A percentile compares a stretch with the other conserved stretches of the same genome.
Conservation (phyloP, 2,888 invertebrate genomes). For the Anthoptus insignis region DNA sequence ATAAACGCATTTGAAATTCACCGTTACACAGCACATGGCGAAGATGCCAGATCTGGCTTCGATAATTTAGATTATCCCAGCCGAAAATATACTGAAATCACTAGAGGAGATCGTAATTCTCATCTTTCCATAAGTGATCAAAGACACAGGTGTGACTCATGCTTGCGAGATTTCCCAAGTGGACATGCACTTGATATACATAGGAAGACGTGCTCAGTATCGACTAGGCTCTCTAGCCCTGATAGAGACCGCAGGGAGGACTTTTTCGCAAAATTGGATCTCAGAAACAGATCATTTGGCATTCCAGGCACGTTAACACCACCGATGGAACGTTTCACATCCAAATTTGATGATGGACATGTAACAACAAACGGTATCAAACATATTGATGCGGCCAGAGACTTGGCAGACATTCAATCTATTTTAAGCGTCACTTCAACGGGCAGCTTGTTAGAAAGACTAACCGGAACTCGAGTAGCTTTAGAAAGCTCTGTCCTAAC, state of each 20-base stretch:
- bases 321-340: conserved; percentile 76
- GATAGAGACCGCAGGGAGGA: conserved; percentile 90
- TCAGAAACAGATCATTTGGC: conserved; percentile 90
- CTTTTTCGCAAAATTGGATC: conserved; percentile 93
- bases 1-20: conserved; percentile 91
- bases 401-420: conserved; percentile 95
- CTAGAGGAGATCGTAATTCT: conserved; percentile 89
- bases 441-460: conserved; percentile 89
- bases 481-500: conserved; percentile 77
- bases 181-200: conserved; percentile 90
- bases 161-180: conserved; percentile 91
- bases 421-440: conserved; percentile 93
- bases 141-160: conserved; percentile 90
- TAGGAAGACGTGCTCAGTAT: conserved; percentile 77
- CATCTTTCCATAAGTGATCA: conserved; percentile 87
- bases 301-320: conserved; percentile 80
- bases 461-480: conserved; percentile 79
- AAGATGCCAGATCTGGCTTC: conserved; percentile 88
- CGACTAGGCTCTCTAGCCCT: conserved; percentile 76
- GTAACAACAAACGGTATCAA: conserved; percentile 72
- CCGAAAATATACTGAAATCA: conserved; percentile 93
- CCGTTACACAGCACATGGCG: conserved; percentile 88
- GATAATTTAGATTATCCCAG: conserved; percentile 93
- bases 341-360: conserved; percentile 76
- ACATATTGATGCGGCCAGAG: conserved; percentile 88